Evolutionary conservation across 2,888 invertebrate genomes (phyloP), one percentile per base, ranked within the genome.

Genomic region (Dione juno): DNA sequence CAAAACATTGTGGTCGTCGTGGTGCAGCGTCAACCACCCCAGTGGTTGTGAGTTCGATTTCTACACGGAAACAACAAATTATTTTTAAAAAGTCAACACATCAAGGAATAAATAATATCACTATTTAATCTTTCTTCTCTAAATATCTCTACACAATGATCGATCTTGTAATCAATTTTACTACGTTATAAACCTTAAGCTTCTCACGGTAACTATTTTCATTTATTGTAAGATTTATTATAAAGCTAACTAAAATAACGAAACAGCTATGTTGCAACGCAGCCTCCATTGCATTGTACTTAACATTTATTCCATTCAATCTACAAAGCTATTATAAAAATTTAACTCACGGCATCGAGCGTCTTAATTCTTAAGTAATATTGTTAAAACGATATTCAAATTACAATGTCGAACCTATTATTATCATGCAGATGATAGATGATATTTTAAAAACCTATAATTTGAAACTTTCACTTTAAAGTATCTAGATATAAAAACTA

Each of bases 231-330:
- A 63, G 68, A 28, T 64, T 63, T 19, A 52, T 54, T 40, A 40
- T 10, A 52, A 41, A 53, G 40, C 40, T 19, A 77, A 78, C 79
- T 77, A 81, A 78, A 79, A 77, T 76, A 76, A 76, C 72, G 77
- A 79, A 74, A 77, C 76, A 76, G 75, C 66, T 74, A 81, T 81
- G 74, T 79, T 74, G 79, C 79, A 81, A 81, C 67, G 67, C 76
- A 82, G 76, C 82, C 84, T 83, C 83, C 83, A 67, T 80, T 71
- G 72, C 67, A 78, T 72, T 78, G 57, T 70, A 57, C 57, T 57
- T 57, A 76, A 71, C 77, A 78, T 78, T 80, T 80, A 61, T 61
- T 61, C 61, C 28, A 61, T 61, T 77, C 77, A 82, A 78, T 79
- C 75, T 77, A 74, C 73, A 65, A 75, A 72, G 74, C 67, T 67